Conservation (phyloP, 1,140 invertebrate genomes). For the Lepidurus arcticus region DNA sequence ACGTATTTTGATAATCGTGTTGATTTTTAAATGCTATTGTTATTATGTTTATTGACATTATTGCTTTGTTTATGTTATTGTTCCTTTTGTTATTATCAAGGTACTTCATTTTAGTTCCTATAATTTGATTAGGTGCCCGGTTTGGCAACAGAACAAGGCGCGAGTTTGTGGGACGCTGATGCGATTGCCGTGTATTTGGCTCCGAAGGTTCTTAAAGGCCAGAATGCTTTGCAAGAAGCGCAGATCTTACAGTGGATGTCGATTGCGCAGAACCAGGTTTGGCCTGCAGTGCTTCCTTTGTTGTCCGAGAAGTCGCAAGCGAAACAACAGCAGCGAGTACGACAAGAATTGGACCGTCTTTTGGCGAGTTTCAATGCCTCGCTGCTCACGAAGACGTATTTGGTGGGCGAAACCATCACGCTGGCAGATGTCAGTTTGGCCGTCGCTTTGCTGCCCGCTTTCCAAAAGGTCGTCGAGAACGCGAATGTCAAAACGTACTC, state of each 20-base stretch:
- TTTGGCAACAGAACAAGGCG: conserved; percentile 43
- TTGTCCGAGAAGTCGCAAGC: conserved; percentile 48
- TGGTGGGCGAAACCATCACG: conserved; percentile 53
- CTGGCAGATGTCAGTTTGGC: conserved; percentile 52
- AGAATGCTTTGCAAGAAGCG: conserved; percentile 40
- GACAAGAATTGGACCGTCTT: conserved; percentile 30
- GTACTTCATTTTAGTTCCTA: background rate
- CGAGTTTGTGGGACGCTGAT: conserved; percentile 45
- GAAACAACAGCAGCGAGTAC: conserved; percentile 40
- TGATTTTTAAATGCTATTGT: background rate
- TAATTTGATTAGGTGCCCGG: conserved; percentile 43
- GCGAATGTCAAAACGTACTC: conserved; percentile 30
- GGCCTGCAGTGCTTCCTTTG: conserved; percentile 50
- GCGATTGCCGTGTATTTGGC: conserved; percentile 46
- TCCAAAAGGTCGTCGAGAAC: conserved; percentile 43
- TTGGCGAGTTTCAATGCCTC: conserved; percentile 47
- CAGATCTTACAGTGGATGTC: conserved; percentile 51
- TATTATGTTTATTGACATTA: too few relatives aligned
- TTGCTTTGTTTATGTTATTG: background rate
- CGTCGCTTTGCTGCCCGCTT: conserved; percentile 48
- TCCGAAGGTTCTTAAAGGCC: conserved; percentile 35
- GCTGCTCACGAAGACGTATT: conserved; percentile 49
- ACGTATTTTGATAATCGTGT: background rate
- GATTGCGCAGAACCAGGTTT: conserved; percentile 49
- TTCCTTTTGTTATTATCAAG: background rate